phyloP scores from a whole-genome alignment of 2,113 vertebrate species.

The Alexandromys fortis region DNA sequence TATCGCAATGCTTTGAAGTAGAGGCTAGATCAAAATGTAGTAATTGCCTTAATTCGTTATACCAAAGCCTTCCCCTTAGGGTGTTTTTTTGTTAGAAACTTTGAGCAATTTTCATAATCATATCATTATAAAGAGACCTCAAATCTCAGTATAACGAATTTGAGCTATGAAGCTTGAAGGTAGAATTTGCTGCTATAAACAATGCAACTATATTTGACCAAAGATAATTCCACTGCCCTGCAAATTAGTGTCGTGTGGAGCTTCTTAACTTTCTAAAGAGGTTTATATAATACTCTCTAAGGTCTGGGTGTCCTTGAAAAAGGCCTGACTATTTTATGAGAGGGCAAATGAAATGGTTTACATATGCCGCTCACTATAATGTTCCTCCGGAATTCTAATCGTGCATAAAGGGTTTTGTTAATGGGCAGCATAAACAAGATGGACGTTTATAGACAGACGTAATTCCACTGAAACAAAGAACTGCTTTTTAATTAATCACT shows the following conservation, averaged over 20 bases:
- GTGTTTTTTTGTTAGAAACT: not conserved
- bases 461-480: not conserved
- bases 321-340: not conserved
- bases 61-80: not conserved
- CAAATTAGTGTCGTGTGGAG: not conserved
- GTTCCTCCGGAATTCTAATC: not conserved
- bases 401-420: not conserved
- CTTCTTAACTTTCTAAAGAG: not conserved
- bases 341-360: not conserved
- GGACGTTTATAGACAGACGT: not conserved
- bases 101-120: not conserved
- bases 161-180: not conserved
- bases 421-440: not conserved
- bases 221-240: not conserved
- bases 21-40: not conserved
- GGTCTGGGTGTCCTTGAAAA: not conserved
- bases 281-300: not conserved
- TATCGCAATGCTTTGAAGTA: not conserved
- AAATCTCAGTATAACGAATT: not conserved
- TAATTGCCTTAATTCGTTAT: conserved; percentile 1
- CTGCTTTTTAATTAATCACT: not conserved
- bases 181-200: not conserved
- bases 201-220: not conserved
- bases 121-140: not conserved
- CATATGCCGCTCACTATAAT: not conserved